Percentiles rank a stretch among this genome's conserved stretches.
These are phyloP conservation scores for Myxocyprinus asiaticus DNA, from an alignment of 2,113 vertebrate genomes.

Conservation along the genomic window DNA sequence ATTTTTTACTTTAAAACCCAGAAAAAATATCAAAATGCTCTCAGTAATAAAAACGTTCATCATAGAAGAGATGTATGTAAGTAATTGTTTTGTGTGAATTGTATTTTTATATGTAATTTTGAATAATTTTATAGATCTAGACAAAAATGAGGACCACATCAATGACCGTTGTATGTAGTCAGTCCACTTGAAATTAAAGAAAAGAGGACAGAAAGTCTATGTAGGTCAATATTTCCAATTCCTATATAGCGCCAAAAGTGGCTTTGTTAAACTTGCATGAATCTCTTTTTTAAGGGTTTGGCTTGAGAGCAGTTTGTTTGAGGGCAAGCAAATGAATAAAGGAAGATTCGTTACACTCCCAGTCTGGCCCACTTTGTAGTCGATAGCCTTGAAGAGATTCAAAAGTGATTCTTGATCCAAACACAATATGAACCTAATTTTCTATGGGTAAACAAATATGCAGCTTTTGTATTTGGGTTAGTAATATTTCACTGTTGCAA, in stretches of 20 bases:
- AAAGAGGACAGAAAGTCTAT: not conserved
- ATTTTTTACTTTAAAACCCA: too few species aligned
- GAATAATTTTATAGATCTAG: too few species aligned
- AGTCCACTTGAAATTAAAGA: too few species aligned
- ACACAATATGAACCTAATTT: not conserved
- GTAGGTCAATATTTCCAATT: not conserved
- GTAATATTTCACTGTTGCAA: not conserved
- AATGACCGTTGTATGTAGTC: too few species aligned
- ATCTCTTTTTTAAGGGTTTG: constrained; percentile 7
- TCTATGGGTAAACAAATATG: not conserved
- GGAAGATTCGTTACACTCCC: constrained; percentile 9
- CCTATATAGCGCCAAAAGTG: not conserved
- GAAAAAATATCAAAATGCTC: too few species aligned
- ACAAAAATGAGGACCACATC: too few species aligned
- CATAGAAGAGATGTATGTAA: too few species aligned
- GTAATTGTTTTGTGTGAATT: too few species aligned
- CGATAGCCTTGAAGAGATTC: constrained; percentile 2
- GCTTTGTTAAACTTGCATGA: not conserved
- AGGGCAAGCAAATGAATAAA: constrained; percentile 24
- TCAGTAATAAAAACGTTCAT: too few species aligned
- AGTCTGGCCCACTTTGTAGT: not conserved
- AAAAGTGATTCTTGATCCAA: not conserved
- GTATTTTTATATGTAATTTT: too few species aligned
- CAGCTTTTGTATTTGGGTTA: not conserved
- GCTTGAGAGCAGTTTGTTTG: not conserved